These are phyloP conservation scores for Chrysolina haemoptera DNA, from an alignment of 2,888 invertebrate genomes.

Conservation along the genomic window DNA sequence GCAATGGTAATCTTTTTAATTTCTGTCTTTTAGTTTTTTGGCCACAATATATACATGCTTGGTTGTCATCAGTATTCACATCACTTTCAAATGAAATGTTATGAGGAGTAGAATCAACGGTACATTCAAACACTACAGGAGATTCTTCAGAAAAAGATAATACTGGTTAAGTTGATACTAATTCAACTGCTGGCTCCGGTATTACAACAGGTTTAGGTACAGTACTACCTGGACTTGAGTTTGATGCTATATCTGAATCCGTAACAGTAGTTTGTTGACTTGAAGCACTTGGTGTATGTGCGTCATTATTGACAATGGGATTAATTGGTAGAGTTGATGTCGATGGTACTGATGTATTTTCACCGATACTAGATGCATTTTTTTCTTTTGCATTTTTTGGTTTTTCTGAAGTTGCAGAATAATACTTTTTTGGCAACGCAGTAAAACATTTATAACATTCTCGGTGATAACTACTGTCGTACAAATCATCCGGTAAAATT, in stretches of 20 bases:
- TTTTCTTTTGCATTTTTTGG: conserved; percentile 31
- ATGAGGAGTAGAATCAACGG: conserved; percentile 35
- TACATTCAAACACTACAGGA: conserved; percentile 33
- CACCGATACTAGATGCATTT: conserved; percentile 31
- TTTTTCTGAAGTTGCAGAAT: conserved; percentile 37
- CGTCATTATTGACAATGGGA: conserved; percentile 37
- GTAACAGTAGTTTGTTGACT: conserved; percentile 35
- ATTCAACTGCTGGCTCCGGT: conserved; percentile 36
- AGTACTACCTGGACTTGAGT: conserved; percentile 41
- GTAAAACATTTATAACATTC: too few species aligned
- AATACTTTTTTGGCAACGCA: conserved; percentile 43
- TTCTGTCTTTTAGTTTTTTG: conserved; percentile 43
- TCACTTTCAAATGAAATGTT: conserved; percentile 40
- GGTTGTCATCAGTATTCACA: conserved; percentile 31
- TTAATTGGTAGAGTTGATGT: conserved; percentile 42
- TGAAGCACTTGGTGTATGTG: conserved; percentile 38
- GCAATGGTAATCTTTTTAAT: conserved; percentile 39
- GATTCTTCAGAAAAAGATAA: conserved; percentile 37
- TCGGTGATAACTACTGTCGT: too few species aligned
- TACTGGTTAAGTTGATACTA: conserved; percentile 35
- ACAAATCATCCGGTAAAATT: too few species aligned
- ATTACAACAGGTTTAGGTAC: conserved; percentile 41
- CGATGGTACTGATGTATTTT: conserved; percentile 36
- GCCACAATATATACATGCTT: conserved; percentile 44
- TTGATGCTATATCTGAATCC: conserved; percentile 27